These are phyloP conservation scores for Cotesia typhae DNA, from an alignment of 1,140 invertebrate species.

Conservation along the genomic window DNA sequence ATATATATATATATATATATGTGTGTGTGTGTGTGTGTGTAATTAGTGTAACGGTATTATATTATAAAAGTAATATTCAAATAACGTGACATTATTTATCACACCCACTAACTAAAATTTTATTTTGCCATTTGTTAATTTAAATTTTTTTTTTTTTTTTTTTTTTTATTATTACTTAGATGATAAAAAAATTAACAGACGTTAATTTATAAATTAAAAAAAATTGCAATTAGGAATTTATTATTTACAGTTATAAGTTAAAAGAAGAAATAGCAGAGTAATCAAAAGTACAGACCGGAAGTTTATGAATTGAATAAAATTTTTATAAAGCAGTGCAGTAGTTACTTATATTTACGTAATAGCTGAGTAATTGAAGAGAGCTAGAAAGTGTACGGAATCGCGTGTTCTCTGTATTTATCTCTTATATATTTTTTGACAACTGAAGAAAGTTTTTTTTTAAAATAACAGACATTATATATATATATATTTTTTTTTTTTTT, in stretches of 20 bases:
- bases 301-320: too few relatives aligned
- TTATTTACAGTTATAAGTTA: neutral
- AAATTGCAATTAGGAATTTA: neutral
- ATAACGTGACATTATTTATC: neutral
- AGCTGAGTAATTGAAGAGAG: conserved; percentile 37
- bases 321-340: conserved; percentile 7
- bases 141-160: too few relatives aligned
- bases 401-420: conserved; percentile 20
- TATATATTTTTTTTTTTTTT: neutral
- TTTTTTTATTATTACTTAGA: too few relatives aligned
- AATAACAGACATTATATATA: neutral
- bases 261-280: neutral
- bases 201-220: too few relatives aligned
- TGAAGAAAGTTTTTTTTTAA: neutral
- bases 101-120: too few relatives aligned
- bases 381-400: conserved; percentile 40
- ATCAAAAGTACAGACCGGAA: too few relatives aligned
- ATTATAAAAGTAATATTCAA: conserved; percentile 22
- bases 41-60: conserved; percentile 25
- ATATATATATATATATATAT: neutral
- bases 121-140: too few relatives aligned
- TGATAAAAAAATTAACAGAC: too few relatives aligned
- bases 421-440: conserved; percentile 16
- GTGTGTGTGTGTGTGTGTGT: too few relatives aligned
- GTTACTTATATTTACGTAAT: conserved; percentile 37